Conservation (phyloP, 2,888 invertebrate genomes). For the Perizoma flavofasciatum region DNA sequence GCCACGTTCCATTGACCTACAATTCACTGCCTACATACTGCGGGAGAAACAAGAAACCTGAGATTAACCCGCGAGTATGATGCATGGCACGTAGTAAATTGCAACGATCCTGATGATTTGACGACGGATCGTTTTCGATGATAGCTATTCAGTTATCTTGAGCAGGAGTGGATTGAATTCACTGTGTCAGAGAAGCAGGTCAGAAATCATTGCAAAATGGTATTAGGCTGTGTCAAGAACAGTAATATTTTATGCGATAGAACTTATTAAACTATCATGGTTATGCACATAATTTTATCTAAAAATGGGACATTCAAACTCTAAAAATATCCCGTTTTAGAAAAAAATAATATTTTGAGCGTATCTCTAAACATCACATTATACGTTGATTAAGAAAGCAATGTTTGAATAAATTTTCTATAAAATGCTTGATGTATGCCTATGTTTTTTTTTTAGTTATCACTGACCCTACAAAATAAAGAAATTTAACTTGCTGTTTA, state of each 20-base stretch:
- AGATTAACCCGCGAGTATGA: conserved; percentile 65
- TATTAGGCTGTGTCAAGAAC: neutral
- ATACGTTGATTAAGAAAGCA: neutral
- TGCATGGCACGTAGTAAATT: conserved; percentile 60
- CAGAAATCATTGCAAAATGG: conserved; percentile 5
- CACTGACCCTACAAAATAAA: too few species aligned
- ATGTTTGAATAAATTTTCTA: too few species aligned
- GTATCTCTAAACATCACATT: too few species aligned
- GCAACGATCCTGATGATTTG: conserved; percentile 48
- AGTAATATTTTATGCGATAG: neutral
- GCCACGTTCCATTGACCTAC: conserved; percentile 72
- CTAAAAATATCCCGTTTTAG: too few species aligned
- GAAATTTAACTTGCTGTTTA: too few species aligned
- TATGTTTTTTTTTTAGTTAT: too few species aligned
- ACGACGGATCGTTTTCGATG: conserved; percentile 49
- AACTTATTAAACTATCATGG: too few species aligned
- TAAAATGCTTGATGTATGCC: too few species aligned
- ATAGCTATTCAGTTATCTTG: conserved; percentile 18
- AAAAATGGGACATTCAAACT: too few species aligned
- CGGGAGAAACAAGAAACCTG: conserved; percentile 57
- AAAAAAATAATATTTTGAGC: neutral
- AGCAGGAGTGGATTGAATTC: conserved; percentile 6
- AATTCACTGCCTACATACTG: conserved; percentile 64
- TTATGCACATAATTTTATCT: too few species aligned
- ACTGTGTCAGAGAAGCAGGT: conserved; percentile 5